These are phyloP conservation scores for Zaprionus inermis DNA, from an alignment of 1,140 invertebrate genomes.

Conservation along the genomic window DNA sequence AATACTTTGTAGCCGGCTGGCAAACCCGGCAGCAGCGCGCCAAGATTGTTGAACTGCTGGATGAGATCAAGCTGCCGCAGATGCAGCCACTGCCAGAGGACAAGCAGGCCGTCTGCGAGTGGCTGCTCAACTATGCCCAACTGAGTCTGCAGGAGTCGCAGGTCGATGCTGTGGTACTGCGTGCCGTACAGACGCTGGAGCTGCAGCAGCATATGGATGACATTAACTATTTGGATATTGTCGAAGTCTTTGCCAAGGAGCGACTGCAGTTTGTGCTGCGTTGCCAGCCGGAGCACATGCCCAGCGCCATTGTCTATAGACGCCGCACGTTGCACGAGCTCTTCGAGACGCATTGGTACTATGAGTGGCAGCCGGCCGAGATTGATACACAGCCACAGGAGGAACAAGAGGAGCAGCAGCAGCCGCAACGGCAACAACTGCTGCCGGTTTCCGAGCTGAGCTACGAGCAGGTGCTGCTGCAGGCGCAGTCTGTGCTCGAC, in stretches of 20 bases:
- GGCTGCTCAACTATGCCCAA: slow-evolving; percentile 64
- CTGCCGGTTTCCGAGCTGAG: not conserved
- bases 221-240: slow-evolving; percentile 52
- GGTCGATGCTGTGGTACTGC: slow-evolving; percentile 42
- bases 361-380: slow-evolving; percentile 32
- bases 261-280: slow-evolving; percentile 34
- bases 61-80: slow-evolving; percentile 55
- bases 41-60: slow-evolving; percentile 45
- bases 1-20: slow-evolving; percentile 86
- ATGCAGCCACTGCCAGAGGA: slow-evolving; percentile 22
- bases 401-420: not conserved
- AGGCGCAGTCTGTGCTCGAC: slow-evolving; percentile 35
- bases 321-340: slow-evolving; percentile 13
- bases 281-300: not conserved
- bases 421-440: not conserved
- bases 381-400: not conserved
- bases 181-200: slow-evolving; percentile 51
- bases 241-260: slow-evolving; percentile 50
- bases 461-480: slow-evolving; percentile 34
- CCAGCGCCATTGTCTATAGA: slow-evolving; percentile 33
- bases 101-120: slow-evolving; percentile 45
- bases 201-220: not conserved
- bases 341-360: slow-evolving; percentile 53
- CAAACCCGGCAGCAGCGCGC: slow-evolving; percentile 48
- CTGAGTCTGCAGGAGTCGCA: slow-evolving; percentile 30